A percentile compares a stretch with the other conserved stretches of the same genome.
phyloP scores from a whole-genome alignment of 2,888 invertebrate species.

The Zygogramma bicolorata region DNA sequence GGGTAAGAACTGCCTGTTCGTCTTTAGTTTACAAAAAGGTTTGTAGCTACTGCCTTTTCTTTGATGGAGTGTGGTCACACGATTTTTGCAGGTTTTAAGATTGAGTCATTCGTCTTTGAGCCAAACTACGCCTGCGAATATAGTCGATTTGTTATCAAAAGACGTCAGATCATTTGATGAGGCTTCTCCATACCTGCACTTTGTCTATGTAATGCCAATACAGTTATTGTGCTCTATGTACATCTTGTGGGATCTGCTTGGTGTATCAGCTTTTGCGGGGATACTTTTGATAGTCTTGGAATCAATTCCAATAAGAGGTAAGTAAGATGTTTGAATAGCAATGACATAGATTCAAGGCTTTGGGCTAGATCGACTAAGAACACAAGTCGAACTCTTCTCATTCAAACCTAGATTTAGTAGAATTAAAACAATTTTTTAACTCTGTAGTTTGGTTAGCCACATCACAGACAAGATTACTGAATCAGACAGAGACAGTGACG shows the following conservation, averaged over 20 bases:
- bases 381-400: too few species aligned
- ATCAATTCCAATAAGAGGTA: slow-evolving; percentile 69
- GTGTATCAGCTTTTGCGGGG: slow-evolving; percentile 73
- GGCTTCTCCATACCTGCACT: slow-evolving; percentile 78
- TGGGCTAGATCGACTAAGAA: too few species aligned
- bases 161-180: slow-evolving; percentile 86
- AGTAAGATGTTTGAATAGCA: neutral
- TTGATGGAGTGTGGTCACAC: neutral
- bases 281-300: slow-evolving; percentile 70
- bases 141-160: slow-evolving; percentile 86
- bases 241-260: slow-evolving; percentile 71
- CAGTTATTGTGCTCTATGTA: slow-evolving; percentile 74
- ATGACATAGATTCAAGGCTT: too few species aligned
- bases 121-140: slow-evolving; percentile 84
- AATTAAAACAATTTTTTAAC: too few species aligned
- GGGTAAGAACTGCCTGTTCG: slow-evolving; percentile 81
- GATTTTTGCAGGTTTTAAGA: slow-evolving; percentile 68
- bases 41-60: slow-evolving; percentile 32
- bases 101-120: slow-evolving; percentile 79
- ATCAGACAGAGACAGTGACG: slow-evolving; percentile 67
- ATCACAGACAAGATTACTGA: slow-evolving; percentile 65
- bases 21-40: slow-evolving; percentile 88
- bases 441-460: slow-evolving; percentile 53
- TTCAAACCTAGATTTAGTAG: too few species aligned
- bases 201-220: slow-evolving; percentile 84